Percentiles rank a stretch among this genome's conserved stretches.
These are phyloP conservation scores for Polydesmus complanatus DNA, from an alignment of 2,888 invertebrate genomes.

Conservation along the genomic window DNA sequence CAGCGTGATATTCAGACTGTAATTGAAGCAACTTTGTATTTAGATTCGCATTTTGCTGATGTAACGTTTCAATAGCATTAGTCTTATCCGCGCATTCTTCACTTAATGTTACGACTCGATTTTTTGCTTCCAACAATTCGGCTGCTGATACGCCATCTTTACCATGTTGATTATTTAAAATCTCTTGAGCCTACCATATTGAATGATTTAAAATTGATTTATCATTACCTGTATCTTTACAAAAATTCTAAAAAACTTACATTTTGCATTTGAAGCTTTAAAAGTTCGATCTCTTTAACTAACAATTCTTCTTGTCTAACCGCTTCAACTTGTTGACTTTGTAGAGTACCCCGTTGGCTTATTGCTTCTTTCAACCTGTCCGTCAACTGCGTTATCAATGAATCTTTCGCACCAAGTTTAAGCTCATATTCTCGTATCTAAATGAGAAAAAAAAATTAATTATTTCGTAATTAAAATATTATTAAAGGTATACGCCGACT, in stretches of 20 bases:
- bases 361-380: too few relatives aligned
- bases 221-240: too few relatives aligned
- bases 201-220: neutral
- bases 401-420: too few relatives aligned
- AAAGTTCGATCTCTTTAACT: neutral
- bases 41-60: neutral
- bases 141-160: constrained; percentile 13
- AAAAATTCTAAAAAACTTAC: too few relatives aligned
- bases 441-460: too few relatives aligned
- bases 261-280: neutral
- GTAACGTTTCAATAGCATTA: neutral
- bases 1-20: neutral
- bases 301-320: too few relatives aligned
- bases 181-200: constrained; percentile 12
- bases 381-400: too few relatives aligned
- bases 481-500: too few relatives aligned
- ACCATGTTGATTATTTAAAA: constrained; percentile 11
- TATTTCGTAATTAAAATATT: too few relatives aligned
- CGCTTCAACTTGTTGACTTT: too few relatives aligned
- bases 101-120: constrained; percentile 9
- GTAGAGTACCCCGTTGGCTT: too few relatives aligned
- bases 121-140: constrained; percentile 11
- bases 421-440: too few relatives aligned
- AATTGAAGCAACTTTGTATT: neutral
- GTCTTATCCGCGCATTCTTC: constrained; percentile 1